Evolutionary conservation across 2,888 invertebrate genomes (phyloP).

Genomic region (Polia nebulosa): DNA sequence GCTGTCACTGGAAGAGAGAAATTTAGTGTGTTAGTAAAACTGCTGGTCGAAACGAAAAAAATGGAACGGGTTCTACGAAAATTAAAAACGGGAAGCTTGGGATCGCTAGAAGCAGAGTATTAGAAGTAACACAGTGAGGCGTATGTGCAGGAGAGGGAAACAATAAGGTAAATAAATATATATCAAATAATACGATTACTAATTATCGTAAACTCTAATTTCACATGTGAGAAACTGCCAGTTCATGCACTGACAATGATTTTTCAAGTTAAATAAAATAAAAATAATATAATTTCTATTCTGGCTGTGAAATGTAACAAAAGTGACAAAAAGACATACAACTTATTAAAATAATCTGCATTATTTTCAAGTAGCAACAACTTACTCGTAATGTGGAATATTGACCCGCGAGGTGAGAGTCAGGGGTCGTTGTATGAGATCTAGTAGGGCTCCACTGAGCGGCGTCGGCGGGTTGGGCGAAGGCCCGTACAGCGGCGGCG

Average conservation of each 20-base stretch:
- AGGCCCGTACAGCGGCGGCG: constrained; percentile 93
- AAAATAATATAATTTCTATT: neutral
- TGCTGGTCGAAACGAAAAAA: neutral
- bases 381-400: constrained; percentile 88
- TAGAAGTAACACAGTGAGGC: neutral
- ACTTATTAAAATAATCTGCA: neutral
- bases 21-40: neutral
- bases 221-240: too few relatives aligned
- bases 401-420: constrained; percentile 87
- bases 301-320: neutral
- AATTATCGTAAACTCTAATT: too few relatives aligned
- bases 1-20: constrained; percentile 77
- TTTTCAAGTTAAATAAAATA: too few relatives aligned
- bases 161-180: too few relatives aligned
- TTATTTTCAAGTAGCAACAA: constrained; percentile 52
- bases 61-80: too few relatives aligned
- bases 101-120: neutral
- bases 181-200: neutral
- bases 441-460: constrained; percentile 93
- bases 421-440: constrained; percentile 95
- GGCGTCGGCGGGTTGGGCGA: constrained; percentile 94
- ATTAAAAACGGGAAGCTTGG: neutral
- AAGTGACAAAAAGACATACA: too few relatives aligned
- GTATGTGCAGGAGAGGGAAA: neutral
- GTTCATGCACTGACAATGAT: neutral